Evolutionary conservation across 2,888 invertebrate species (phyloP).

Genomic region (Ganaspis brasiliensis): DNA sequence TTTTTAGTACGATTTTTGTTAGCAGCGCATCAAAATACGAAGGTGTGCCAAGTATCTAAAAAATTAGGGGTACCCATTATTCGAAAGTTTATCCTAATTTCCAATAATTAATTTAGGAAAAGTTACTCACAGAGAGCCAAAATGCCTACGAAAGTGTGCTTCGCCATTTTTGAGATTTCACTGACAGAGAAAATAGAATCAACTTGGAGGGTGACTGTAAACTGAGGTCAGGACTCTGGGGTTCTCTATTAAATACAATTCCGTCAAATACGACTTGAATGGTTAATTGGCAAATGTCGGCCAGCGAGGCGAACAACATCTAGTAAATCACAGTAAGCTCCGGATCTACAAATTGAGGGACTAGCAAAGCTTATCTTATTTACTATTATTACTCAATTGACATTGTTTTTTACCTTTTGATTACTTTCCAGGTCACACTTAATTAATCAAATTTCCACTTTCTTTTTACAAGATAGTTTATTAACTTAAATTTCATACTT

Average conservation of each 20-base stretch:
- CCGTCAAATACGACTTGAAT: constrained; percentile 31
- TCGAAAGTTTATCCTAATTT: no score
- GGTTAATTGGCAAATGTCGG: constrained; percentile 33
- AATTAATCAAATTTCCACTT: background rate
- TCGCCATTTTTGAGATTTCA: constrained; percentile 10
- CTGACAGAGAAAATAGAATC: background rate
- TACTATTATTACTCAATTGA: constrained; percentile 39
- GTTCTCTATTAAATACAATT: constrained; percentile 27
- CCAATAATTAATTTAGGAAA: no score
- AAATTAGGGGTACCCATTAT: no score
- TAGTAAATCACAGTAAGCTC: constrained; percentile 26
- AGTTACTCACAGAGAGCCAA: constrained; percentile 27
- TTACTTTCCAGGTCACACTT: background rate
- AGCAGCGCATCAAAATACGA: no score
- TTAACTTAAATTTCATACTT: no score
- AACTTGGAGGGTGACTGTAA: background rate
- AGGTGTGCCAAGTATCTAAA: no score
- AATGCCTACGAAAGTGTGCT: background rate
- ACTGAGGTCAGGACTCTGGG: constrained; percentile 14
- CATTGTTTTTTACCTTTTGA: background rate
- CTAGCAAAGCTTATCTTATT: constrained; percentile 24
- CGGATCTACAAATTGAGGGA: constrained; percentile 28
- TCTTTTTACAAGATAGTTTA: background rate
- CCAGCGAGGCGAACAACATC: constrained; percentile 17
- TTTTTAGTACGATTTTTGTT: no score